Base-by-base conservation (phyloP, 2,888 invertebrate genomes). In the Autographa gamma region DNA sequence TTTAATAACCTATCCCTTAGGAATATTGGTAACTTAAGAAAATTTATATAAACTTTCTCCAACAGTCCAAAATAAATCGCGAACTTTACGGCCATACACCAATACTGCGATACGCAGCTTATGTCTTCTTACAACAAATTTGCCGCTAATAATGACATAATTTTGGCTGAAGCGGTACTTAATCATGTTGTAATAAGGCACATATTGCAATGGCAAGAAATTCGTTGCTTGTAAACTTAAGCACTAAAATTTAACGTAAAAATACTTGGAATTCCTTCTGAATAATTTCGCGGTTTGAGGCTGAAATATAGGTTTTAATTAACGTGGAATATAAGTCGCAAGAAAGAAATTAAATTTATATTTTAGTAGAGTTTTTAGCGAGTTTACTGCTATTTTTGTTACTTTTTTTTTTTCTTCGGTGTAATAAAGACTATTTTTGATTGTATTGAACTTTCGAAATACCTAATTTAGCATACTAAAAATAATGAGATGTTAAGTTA, bases 81-180 rank as follows among this genome's bases (percentile, higher is more conserved):
- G 63, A 0, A 59, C 58, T 79, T 73, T 18, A 32, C 19, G 48
- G 74, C 84, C 66, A 70, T n/a, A 71, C 32, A 56, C 31, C 43
- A 68, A 63, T 73, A 79, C 71, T 73, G 70, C 71, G 79, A 72
- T 74, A 76, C 77, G 63, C 67, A 71, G 71, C 74, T 79, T 81
- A 75, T 72, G 64, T 75, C 77, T 77, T 70, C 74, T 83, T 83
- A 79, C 77, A 73, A 63, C 63, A 81, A 70, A 77, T 83, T 84
- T 79, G 70, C 77, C 64, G 79, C 75, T 81, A 72, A 82, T 83
- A 81, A 77, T 71, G 77, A 67, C 71, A 73, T 74, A 67, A 81
- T 77, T 81, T 73, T 61, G 68, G 60, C 72, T 74, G 73, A 72
- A 74, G 73, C 68, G 69, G 71, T 70, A 73, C 78, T 83, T 80